Evolutionary conservation across 2,888 invertebrate species (phyloP), one percentile per base, ranked within the genome.

Genomic region (Lobophora halterata): DNA sequence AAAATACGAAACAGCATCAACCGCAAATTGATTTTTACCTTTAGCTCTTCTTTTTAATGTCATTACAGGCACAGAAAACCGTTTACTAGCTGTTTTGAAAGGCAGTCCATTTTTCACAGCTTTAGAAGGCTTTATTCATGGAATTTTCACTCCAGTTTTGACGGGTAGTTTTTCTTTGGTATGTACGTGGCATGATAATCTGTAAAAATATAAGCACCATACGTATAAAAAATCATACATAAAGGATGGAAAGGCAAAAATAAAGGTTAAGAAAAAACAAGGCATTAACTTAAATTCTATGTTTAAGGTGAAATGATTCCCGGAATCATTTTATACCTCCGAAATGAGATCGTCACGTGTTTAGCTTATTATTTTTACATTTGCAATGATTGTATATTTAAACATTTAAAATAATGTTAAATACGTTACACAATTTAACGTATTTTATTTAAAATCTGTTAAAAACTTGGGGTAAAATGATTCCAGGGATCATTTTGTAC

Each of bases 11-110:
- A 29, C 13, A 16, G 46, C 18, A 9, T 31, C 44, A 9, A 42
- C 33, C 41, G 47, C 45, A 23, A 41, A 18, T 38, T 46, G 36
- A 31, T 49, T 46, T 44, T 39, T 52, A 10, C 28, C 40, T 36
- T 42, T 46, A 11, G 25, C 43, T 20, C 46, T 31, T 25, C 51
- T 17, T 46, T 48, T 52, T 23, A 52, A 37, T 39, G 46, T 24
- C 44, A 49, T 46, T 8, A 48, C 12, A 8, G 48, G 46, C 9
- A 51, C 51, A 17, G 6, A 16, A 39, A 30, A 51, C 12, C 38
- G 9, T 38, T 35, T 42, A 34, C 45, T 49, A 19, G 34, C 35
- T 11, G 35, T 28, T 35, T 11, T 35, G 19, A 11, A 35, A n/a
- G 28, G 28, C 23, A 32, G 20, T 5, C 40, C 40, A 25, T 40